These are phyloP conservation scores for Uria lomvia DNA, from an alignment of 2,113 vertebrate species.

Conservation along the genomic window DNA sequence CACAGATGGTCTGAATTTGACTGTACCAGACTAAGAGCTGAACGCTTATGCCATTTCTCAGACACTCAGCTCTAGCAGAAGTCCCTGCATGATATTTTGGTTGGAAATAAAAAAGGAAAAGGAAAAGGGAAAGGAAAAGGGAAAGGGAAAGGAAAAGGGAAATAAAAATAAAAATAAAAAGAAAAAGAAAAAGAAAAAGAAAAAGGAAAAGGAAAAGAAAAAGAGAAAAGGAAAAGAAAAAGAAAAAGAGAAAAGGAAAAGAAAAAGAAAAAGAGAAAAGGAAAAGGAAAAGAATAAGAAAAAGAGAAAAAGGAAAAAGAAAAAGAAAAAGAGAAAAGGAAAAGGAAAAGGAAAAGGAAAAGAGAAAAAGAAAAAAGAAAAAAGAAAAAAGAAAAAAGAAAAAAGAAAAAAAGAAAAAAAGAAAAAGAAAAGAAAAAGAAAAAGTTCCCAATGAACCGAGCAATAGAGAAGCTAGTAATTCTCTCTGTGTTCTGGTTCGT, in stretches of 20 bases:
- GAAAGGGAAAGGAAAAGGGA: too few relatives aligned
- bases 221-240: too few relatives aligned
- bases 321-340: too few relatives aligned
- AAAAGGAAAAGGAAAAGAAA: too few relatives aligned
- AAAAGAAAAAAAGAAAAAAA: not conserved
- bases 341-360: too few relatives aligned
- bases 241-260: not conserved
- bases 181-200: too few relatives aligned
- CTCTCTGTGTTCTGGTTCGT: not conserved
- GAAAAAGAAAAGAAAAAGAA: not conserved
- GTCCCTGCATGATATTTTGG: not conserved
- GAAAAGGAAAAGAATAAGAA: too few relatives aligned
- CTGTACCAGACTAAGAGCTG: not conserved
- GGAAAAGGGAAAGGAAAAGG: not conserved
- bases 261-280: too few relatives aligned
- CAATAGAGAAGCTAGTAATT: not conserved
- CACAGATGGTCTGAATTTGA: not conserved
- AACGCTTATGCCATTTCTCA: not conserved
- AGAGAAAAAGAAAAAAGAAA: too few relatives aligned
- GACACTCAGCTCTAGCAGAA: not conserved
- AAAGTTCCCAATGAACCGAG: not conserved
- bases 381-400: not conserved
- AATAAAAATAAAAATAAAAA: too few relatives aligned
- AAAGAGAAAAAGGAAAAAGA: not conserved
- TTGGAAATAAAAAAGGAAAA: not conserved